phyloP scores from a whole-genome alignment of 2,888 invertebrate genomes.

The Papilio gigon region DNA sequence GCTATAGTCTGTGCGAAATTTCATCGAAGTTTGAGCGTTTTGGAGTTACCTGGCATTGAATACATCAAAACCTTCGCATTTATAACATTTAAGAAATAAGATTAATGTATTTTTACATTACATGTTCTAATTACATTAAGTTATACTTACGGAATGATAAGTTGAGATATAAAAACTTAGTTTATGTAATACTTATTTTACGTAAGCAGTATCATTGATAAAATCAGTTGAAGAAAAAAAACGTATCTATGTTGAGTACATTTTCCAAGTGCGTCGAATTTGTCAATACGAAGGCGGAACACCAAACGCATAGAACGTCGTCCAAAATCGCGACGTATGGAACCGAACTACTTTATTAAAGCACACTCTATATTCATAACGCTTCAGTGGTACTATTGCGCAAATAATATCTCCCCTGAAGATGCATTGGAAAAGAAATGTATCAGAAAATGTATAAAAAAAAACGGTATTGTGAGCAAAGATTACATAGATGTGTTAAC shows the following conservation, averaged over 20 bases:
- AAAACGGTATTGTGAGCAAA: constrained; percentile 66
- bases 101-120: too few relatives aligned
- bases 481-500: constrained; percentile 43
- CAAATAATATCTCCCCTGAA: constrained; percentile 80
- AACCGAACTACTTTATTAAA: constrained; percentile 77
- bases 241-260: background rate
- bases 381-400: constrained; percentile 75
- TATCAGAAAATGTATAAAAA: constrained; percentile 82
- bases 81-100: too few relatives aligned
- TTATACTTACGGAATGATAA: too few relatives aligned
- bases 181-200: background rate
- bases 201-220: constrained; percentile 4
- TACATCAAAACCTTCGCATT: too few relatives aligned
- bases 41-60: too few relatives aligned
- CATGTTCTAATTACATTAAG: too few relatives aligned
- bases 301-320: constrained; percentile 50
- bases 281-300: constrained; percentile 41
- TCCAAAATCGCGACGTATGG: constrained; percentile 49
- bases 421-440: constrained; percentile 82
- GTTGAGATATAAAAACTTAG: too few relatives aligned
- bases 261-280: constrained; percentile 27
- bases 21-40: too few relatives aligned
- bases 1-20: too few relatives aligned
- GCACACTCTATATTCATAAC: constrained; percentile 81
- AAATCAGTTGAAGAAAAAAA: constrained; percentile 4